Evolutionary conservation across 1,140 invertebrate genomes (phyloP).

Genomic region (Pseudomyrmex dendroicus): DNA sequence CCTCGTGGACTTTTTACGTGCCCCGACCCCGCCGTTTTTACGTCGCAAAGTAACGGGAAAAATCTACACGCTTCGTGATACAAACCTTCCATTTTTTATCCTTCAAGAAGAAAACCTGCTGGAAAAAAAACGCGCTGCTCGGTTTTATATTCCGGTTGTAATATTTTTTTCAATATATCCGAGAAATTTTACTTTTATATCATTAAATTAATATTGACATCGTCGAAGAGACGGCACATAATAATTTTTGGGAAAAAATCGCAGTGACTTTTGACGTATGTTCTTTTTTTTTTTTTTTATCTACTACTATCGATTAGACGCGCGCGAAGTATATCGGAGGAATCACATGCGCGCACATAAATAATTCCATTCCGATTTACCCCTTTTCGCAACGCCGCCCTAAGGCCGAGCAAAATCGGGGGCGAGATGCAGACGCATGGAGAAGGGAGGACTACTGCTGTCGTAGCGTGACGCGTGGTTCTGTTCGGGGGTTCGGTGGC

Average conservation of each 20-base stretch:
- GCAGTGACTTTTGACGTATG: background rate
- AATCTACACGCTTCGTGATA: background rate
- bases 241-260: conserved; percentile 2
- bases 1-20: conserved; percentile 67
- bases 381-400: conserved; percentile 76
- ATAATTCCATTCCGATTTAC: conserved; percentile 80
- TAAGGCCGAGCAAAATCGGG: conserved; percentile 40
- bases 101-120: background rate
- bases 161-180: background rate
- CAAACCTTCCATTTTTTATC: background rate
- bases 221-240: background rate
- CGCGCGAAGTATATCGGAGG: conserved; percentile 4
- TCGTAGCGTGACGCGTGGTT: conserved; percentile 27
- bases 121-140: conserved; percentile 11
- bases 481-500: conserved; percentile 47
- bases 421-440: conserved; percentile 53
- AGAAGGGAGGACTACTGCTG: conserved; percentile 53
- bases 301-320: conserved; percentile 48
- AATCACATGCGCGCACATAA: conserved; percentile 69
- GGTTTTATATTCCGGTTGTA: conserved; percentile 10
- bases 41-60: conserved; percentile 9
- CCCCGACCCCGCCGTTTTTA: conserved; percentile 14
- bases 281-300: too few relatives aligned
- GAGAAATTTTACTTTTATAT: background rate
- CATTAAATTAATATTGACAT: conserved; percentile 4